phyloP scores from a whole-genome alignment of 1,140 invertebrate species.

The Zaprionus camerounensis region DNA sequence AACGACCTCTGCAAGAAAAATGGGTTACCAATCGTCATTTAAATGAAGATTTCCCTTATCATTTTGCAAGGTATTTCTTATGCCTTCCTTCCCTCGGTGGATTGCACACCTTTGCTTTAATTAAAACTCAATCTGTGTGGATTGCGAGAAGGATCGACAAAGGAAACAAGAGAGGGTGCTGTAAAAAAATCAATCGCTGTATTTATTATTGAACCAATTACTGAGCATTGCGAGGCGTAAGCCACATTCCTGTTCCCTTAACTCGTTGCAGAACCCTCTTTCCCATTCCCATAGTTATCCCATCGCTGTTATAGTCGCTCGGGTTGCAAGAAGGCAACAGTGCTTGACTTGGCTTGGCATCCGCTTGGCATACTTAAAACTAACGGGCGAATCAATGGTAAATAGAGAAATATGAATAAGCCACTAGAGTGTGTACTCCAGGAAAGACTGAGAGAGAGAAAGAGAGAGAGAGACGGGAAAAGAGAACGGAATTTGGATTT shows the following conservation, averaged over 20 bases:
- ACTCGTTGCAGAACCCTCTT: constrained; percentile 21
- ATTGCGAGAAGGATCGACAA: constrained; percentile 5
- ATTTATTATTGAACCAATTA: constrained; percentile 81
- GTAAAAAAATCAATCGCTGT: constrained; percentile 67
- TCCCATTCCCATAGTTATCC: neutral
- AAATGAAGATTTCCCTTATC: constrained; percentile 23
- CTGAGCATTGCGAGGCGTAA: constrained; percentile 40
- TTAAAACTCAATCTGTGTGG: constrained; percentile 58
- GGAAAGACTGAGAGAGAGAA: neutral
- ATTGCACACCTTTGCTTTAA: constrained; percentile 58
- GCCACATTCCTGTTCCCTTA: constrained; percentile 4
- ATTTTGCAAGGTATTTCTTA: constrained; percentile 27
- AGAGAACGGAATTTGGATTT: constrained; percentile 4
- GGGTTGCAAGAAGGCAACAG: constrained; percentile 24
- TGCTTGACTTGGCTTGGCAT: constrained; percentile 67
- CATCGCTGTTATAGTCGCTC: no score
- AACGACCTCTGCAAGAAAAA: constrained; percentile 23
- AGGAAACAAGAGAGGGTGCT: neutral
- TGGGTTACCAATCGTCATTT: constrained; percentile 28
- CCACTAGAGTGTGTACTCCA: neutral
- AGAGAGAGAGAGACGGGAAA: neutral
- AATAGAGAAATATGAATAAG: constrained; percentile 69
- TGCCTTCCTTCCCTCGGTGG: neutral
- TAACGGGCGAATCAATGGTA: constrained; percentile 73
- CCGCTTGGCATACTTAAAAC: constrained; percentile 78